A percentile compares a stretch with the other conserved stretches of the same genome.
Conservation (phyloP, 2,888 invertebrate species). For the Eupithecia vulgata region DNA sequence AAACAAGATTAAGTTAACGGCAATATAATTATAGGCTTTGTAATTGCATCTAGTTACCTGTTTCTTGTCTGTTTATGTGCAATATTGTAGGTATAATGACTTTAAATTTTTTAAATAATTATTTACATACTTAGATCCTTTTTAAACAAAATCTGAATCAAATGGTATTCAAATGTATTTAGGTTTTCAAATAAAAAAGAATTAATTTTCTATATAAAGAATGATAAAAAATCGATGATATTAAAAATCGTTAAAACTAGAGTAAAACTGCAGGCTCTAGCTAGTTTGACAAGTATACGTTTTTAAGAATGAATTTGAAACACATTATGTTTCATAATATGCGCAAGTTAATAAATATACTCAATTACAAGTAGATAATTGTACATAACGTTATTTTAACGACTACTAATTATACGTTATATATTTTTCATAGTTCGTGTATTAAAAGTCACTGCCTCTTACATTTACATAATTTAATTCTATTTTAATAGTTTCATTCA, state of each 20-base stretch:
- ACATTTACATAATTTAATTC: conserved; percentile 38
- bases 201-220: neutral
- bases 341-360: conserved; percentile 38
- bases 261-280: neutral
- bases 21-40: conserved; percentile 1
- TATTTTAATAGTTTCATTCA: conserved; percentile 29
- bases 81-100: too few species aligned
- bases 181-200: too few species aligned
- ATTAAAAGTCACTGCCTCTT: conserved; percentile 37
- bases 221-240: neutral
- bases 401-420: conserved; percentile 40
- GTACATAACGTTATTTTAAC: conserved; percentile 37
- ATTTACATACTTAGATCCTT: too few species aligned
- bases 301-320: conserved; percentile 21
- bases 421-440: conserved; percentile 31
- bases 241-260: neutral
- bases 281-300: neutral
- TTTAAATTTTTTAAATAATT: neutral
- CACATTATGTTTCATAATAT: conserved; percentile 32
- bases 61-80: neutral
- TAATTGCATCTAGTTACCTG: conserved; percentile 2
- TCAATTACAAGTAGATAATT: conserved; percentile 40
- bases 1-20: conserved; percentile 18
- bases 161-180: too few species aligned
- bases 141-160: too few species aligned